A percentile compares a stretch with the other conserved stretches of the same genome.
These are phyloP conservation scores for Scaptomyza pallida DNA, from an alignment of 1,140 invertebrate genomes.

Conservation along the genomic window DNA sequence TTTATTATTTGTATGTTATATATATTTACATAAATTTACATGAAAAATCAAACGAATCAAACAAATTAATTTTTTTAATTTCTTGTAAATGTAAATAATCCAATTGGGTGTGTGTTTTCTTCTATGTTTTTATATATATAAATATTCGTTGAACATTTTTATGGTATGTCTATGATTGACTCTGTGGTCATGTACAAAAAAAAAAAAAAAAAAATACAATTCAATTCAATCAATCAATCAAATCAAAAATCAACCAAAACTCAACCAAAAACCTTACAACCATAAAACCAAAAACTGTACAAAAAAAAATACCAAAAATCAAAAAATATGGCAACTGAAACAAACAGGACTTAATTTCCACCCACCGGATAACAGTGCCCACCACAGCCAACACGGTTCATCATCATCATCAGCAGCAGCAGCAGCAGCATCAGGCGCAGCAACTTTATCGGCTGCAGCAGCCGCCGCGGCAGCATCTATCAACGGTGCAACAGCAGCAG, in stretches of 20 bases:
- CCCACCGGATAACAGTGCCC: slow-evolving; percentile 84
- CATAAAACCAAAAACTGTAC: slow-evolving; percentile 69
- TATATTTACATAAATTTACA: slow-evolving; percentile 75
- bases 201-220: slow-evolving; percentile 59
- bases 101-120: slow-evolving; percentile 84
- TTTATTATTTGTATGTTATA: slow-evolving; percentile 75
- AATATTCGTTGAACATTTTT: slow-evolving; percentile 84
- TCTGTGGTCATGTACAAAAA: slow-evolving; percentile 84
- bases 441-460: slow-evolving; percentile 70
- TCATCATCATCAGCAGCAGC: slow-evolving; percentile 50
- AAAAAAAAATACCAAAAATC: slow-evolving; percentile 70
- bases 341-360: slow-evolving; percentile 84
- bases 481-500: slow-evolving; percentile 26
- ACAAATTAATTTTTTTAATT: slow-evolving; percentile 79
- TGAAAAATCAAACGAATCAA: slow-evolving; percentile 43
- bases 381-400: slow-evolving; percentile 73
- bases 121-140: slow-evolving; percentile 84
- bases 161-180: slow-evolving; percentile 84
- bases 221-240: slow-evolving; percentile 67
- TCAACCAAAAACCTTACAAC: slow-evolving; percentile 79
- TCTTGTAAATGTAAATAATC: slow-evolving; percentile 84
- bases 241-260: slow-evolving; percentile 78
- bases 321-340: slow-evolving; percentile 65
- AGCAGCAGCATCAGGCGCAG: slow-evolving; percentile 40
- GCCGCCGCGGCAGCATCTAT: slow-evolving; percentile 20